Conservation (phyloP, 1,140 invertebrate genomes). For the Heliconius himera region DNA sequence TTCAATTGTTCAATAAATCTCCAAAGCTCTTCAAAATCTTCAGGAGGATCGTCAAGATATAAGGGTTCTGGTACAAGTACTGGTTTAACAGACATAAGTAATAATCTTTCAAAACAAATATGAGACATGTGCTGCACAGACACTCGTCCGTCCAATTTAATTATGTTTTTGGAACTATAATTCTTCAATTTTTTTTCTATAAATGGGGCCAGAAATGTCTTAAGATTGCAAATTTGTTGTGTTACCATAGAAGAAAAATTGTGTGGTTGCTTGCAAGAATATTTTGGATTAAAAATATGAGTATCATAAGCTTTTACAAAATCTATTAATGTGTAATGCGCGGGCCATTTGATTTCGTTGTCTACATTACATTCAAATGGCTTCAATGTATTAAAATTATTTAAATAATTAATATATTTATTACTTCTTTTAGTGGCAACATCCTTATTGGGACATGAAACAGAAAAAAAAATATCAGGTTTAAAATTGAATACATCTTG, state of each 20-base stretch:
- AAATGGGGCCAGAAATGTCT: constrained; percentile 59
- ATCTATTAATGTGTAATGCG: constrained; percentile 54
- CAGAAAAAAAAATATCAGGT: constrained; percentile 81
- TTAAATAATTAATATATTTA: constrained; percentile 75
- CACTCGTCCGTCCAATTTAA: constrained; percentile 82
- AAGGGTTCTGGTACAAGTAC: constrained; percentile 67
- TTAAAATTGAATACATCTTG: constrained; percentile 64
- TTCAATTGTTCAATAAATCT: constrained; percentile 57
- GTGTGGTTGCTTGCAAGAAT: constrained; percentile 66
- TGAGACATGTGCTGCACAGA: constrained; percentile 73
- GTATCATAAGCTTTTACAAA: constrained; percentile 52
- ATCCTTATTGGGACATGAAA: constrained; percentile 81
- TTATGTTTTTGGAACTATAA: constrained; percentile 79
- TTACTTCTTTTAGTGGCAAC: constrained; percentile 69
- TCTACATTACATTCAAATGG: constrained; percentile 50
- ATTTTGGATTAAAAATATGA: constrained; percentile 65
- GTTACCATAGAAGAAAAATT: constrained; percentile 70
- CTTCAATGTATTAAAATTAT: constrained; percentile 47
- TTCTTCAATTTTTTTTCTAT: constrained; percentile 79
- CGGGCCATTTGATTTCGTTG: constrained; percentile 61
- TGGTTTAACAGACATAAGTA: constrained; percentile 76
- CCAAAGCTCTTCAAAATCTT: constrained; percentile 72
- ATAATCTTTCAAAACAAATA: constrained; percentile 71
- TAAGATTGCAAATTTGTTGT: constrained; percentile 77
- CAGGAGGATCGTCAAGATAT: constrained; percentile 59